Evolutionary conservation across 2,113 vertebrate species (phyloP), one percentile per base, ranked within the genome.

Genomic region (Prochilodus magdalenae): DNA sequence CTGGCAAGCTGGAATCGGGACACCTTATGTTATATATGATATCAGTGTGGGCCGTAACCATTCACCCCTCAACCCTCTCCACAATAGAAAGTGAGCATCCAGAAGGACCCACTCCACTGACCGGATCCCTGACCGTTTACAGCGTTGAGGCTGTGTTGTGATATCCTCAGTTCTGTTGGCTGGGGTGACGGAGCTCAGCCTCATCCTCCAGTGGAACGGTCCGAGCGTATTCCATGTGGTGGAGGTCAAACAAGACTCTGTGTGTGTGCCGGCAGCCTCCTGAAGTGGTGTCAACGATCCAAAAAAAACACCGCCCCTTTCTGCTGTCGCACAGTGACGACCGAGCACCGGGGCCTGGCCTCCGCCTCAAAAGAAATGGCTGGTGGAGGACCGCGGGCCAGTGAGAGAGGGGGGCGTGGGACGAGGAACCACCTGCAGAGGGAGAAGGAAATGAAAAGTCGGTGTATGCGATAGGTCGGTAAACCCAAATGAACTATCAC

Each of bases 171-270:
- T 86, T 93, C 95, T 94, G 99, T 94, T 10, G 97, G 97, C 83
- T 96, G 94, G 22, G 96, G 91, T n/a, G 13, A 97, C 96, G 0
- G 94, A 94, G 22, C 94, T 90, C 76, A 96, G 89, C 80, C n/a
- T 99, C 98, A 22, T 99, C 97, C 86, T 99, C 97, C 1, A 99
- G n/a, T n/a, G 92, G 85, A 99, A 99, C 40, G 96, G 96, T 0
- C 95, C 97, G 0, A 99, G 92, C 75, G 92, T 94, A 47, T 94
- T 88, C 24, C 98, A n/a, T n/a, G n/a, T 89, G 14, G 93, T 96
- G 27, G 97, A 98, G 15, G 92, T 92, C 77, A 96, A 85, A n/a
- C n/a, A n/a, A n/a, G n/a, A n/a, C n/a, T n/a, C n/a, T n/a, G n/a
- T n/a, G n/a, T n/a, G n/a, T n/a, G n/a, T n/a, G n/a, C 51, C 80